Conservation (phyloP, 2,888 invertebrate species). For the Sinohyriopsis cumingii region DNA sequence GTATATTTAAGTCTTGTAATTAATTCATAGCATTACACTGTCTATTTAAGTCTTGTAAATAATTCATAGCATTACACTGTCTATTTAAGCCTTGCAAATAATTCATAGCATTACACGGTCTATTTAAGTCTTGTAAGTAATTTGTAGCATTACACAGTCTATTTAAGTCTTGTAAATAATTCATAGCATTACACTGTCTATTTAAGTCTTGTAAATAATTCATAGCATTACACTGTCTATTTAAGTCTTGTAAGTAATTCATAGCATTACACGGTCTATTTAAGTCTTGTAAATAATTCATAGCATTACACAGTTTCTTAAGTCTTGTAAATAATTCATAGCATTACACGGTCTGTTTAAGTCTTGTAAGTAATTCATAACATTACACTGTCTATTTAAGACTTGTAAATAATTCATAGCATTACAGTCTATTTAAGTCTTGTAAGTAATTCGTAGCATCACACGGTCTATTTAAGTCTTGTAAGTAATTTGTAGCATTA, state of each 20-base stretch:
- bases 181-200: no score
- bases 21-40: no score
- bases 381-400: slow-evolving; percentile 45
- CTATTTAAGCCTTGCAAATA: slow-evolving; percentile 49
- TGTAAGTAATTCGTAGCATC: background rate
- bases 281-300: no score
- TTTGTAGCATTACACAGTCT: background rate
- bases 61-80: no score
- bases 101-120: no score
- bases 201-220: no score
- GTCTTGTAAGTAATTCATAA: slow-evolving; percentile 18
- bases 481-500: no score
- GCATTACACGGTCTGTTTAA: slow-evolving; percentile 34
- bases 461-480: slow-evolving; percentile 47
- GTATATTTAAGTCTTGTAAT: slow-evolving; percentile 46
- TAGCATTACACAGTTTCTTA: no score
- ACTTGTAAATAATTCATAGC: slow-evolving; percentile 60
- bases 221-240: no score
- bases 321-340: background rate
- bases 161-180: no score
- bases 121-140: slow-evolving; percentile 14
- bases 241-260: no score
- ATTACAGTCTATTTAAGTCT: slow-evolving; percentile 45
- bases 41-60: slow-evolving; percentile 49
- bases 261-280: no score